Evolutionary conservation across 2,113 vertebrate genomes (phyloP).

Genomic region (Rhinichthys klamathensis): DNA sequence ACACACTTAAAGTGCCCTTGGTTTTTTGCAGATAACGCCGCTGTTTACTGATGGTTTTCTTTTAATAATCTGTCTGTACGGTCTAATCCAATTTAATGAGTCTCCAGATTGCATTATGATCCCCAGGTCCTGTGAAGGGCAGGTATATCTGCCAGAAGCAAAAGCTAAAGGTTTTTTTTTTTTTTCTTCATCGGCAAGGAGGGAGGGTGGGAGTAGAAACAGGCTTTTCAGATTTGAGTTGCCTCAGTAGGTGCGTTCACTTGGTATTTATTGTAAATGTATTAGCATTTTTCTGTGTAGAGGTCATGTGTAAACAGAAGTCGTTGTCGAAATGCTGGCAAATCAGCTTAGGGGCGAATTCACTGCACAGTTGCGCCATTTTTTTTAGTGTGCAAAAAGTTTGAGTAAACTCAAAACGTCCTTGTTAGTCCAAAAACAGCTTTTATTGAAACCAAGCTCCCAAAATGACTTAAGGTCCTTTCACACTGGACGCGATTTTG

Average conservation of each 20-base stretch:
- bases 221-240: background rate
- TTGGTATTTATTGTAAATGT: background rate
- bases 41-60: slow-evolving; percentile 79
- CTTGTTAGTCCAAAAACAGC: no score
- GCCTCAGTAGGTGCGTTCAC: background rate
- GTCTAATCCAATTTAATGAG: slow-evolving; percentile 87
- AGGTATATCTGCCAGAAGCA: slow-evolving; percentile 82
- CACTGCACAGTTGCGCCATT: background rate
- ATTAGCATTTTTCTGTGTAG: background rate
- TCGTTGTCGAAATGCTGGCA: background rate
- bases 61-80: slow-evolving; percentile 85
- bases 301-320: background rate
- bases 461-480: no score
- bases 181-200: slow-evolving; percentile 36
- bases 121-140: slow-evolving; percentile 76
- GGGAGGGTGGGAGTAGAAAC: background rate
- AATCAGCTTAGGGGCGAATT: background rate
- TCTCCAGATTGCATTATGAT: slow-evolving; percentile 85
- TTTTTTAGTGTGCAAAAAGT: background rate
- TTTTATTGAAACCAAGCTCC: no score
- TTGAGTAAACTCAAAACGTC: no score
- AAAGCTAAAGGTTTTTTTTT: slow-evolving; percentile 79
- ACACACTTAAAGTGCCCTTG: slow-evolving; percentile 52
- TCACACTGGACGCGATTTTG: no score
- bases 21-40: slow-evolving; percentile 49